Base-by-base conservation (phyloP, 2,888 invertebrate genomes). In the Anarsia innoxiella region DNA sequence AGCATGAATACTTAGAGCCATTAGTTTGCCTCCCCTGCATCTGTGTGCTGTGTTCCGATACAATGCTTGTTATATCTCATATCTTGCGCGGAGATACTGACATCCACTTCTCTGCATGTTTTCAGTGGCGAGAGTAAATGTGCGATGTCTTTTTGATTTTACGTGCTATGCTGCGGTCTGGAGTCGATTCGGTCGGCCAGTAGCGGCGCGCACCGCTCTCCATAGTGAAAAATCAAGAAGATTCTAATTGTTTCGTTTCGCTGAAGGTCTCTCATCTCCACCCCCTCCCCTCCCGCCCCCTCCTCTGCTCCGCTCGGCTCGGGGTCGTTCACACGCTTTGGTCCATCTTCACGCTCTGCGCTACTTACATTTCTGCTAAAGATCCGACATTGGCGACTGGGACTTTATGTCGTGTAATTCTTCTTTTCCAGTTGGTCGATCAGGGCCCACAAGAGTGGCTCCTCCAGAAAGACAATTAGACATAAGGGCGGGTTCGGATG, bases 401-500 rank as follows among this genome's bases (percentile, higher is more conserved):
- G 82, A 79, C 78, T 82, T 71, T 74, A 83, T 79, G 78, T 78
- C 82, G 71, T 83, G 78, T 66, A 64, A 63, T 83, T 83, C 79
- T 83, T 84, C 82, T 84, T 83, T 84, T 84, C 76, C 83, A 84
- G 83, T 77, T 84, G 83, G 83, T 84, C 80, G 84, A 84, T 82
- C 84, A 84, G 83, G 84, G 82, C 72, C 80, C 80, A 76, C 82
- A 83, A 82, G 84, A 84, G 80, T 84, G 84, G 84, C 83, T 84
- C 72, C 70, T 84, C 78, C 84, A 78, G 83, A 84, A 84, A 84
- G 84, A 84, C 80, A 84, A 84, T 84, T 84, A 84, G 78, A 75
- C 61, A 69, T 78, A 74, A 62, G 75, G 76, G 76, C 70, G 74
- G 79, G 79, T 70, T 74, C 74, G 68, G 77, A 74, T 69, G 78